Evolutionary conservation across 2,797 vertebrate species (phyloP).

Genomic region (Acrossocheilus wenchowensis): DNA sequence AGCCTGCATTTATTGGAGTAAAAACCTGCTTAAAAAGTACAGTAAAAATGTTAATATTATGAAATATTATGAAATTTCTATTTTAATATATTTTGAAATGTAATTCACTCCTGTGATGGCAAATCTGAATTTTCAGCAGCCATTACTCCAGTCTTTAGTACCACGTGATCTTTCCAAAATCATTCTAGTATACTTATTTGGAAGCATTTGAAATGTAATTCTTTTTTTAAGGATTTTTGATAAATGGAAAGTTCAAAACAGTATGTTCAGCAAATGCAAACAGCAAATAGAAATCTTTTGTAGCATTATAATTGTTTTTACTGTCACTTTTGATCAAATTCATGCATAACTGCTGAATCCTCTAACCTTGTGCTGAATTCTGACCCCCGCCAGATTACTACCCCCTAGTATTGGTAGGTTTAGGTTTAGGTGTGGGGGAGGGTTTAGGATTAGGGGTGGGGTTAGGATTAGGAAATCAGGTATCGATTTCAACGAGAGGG

Average conservation of each 20-base stretch:
- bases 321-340: neutral
- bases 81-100: neutral
- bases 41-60: neutral
- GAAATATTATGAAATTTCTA: neutral
- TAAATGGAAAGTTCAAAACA: conserved; percentile 1
- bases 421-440: no score
- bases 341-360: neutral
- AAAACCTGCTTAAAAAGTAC: no score
- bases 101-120: neutral
- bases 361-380: neutral
- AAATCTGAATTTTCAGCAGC: neutral
- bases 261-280: neutral
- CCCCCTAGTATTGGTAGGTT: no score
- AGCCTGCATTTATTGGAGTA: neutral
- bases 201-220: neutral
- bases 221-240: neutral
- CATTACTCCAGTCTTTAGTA: neutral
- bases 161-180: neutral
- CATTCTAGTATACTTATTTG: neutral
- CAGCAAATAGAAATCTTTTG: neutral
- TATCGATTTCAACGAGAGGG: no score
- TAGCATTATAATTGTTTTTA: neutral
- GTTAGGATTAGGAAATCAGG: no score
- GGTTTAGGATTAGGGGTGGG: no score
- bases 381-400: no score